These are phyloP conservation scores for Megalops atlanticus DNA, from an alignment of 2,113 vertebrate genomes.

Conservation along the genomic window DNA sequence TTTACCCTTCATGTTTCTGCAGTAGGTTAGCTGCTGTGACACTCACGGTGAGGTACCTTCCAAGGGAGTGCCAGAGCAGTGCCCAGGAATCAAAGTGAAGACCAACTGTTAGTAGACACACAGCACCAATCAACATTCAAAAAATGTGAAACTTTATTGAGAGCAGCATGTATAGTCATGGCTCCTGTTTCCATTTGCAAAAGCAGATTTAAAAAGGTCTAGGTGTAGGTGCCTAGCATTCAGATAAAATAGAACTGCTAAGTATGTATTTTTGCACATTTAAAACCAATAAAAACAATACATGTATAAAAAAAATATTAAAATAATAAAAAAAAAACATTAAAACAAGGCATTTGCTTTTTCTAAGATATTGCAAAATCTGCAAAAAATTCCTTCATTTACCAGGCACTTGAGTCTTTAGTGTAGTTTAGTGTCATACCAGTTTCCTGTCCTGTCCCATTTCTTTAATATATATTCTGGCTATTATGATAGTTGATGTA, in stretches of 20 bases:
- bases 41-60: no score
- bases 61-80: no score
- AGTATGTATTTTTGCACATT: constrained; percentile 47
- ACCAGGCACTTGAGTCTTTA: constrained; percentile 87
- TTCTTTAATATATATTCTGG: constrained; percentile 43
- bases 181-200: constrained; percentile 69
- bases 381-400: constrained; percentile 86
- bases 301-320: constrained; percentile 52
- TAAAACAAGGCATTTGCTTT: constrained; percentile 58
- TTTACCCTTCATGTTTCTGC: no score
- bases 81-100: neutral
- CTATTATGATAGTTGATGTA: constrained; percentile 47
- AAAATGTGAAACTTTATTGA: constrained; percentile 89
- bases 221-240: constrained; percentile 64
- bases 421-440: constrained; percentile 54
- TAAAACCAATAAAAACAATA: constrained; percentile 54
- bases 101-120: neutral
- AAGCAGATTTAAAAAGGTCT: constrained; percentile 65
- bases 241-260: constrained; percentile 18
- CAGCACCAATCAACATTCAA: constrained; percentile 49
- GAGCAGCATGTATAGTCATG: constrained; percentile 82
- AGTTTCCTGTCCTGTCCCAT: constrained; percentile 48
- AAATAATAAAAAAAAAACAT: constrained; percentile 49
- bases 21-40: no score
- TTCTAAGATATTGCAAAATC: constrained; percentile 65